Evolutionary conservation across 2,888 invertebrate species (phyloP).

Genomic region (Apamea crenata): DNA sequence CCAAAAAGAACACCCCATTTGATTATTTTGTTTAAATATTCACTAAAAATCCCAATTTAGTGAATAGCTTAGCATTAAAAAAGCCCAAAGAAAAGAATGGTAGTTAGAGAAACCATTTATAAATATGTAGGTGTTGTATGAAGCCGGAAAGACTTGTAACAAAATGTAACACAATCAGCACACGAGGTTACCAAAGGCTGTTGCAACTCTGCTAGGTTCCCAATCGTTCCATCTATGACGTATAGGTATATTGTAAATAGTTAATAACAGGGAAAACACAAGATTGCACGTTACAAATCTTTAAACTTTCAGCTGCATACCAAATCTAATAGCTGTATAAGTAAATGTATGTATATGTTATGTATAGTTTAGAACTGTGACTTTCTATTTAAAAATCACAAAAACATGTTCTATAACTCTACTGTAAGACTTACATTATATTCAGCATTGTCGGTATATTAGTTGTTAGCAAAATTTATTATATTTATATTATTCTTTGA

Average conservation of each 20-base stretch:
- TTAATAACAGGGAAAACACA: conserved; percentile 42
- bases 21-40: not conserved
- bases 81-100: not conserved
- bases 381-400: conserved; percentile 76
- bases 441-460: conserved; percentile 81
- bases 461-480: conserved; percentile 86
- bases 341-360: conserved; percentile 52
- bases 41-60: not conserved
- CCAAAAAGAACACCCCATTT: not conserved
- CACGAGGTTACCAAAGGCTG: not conserved
- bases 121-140: not conserved
- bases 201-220: not conserved
- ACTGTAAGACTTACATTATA: conserved; percentile 78
- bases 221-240: conserved; percentile 14
- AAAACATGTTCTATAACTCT: conserved; percentile 68
- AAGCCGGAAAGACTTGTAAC: not conserved
- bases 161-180: not conserved
- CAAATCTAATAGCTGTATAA: conserved; percentile 54
- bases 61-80: not conserved
- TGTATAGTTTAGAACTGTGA: conserved; percentile 60
- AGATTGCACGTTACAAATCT: conserved; percentile 57
- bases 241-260: conserved; percentile 53
- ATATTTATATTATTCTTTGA: conserved; percentile 90
- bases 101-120: not conserved
- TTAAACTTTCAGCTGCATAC: conserved; percentile 61